Percentiles rank a stretch among this genome's conserved stretches.
These are phyloP conservation scores for Scomberomorus guttatus DNA, from an alignment of 2,797 vertebrate genomes.

Conservation along the genomic window DNA sequence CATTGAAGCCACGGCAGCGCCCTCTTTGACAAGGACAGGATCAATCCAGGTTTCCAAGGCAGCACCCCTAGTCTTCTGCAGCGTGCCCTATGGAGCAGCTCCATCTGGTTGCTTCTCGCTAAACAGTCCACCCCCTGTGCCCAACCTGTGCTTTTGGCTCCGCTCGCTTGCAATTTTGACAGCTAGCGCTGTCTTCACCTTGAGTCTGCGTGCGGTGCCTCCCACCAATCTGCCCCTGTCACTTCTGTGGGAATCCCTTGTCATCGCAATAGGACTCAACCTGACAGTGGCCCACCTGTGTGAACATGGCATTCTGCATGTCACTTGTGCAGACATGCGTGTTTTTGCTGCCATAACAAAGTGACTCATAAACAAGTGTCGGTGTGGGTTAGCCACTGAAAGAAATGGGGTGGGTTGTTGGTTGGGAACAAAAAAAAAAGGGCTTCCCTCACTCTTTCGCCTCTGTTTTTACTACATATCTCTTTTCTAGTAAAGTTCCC, in stretches of 20 bases:
- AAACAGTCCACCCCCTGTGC: constrained; percentile 53
- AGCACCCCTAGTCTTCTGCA: constrained; percentile 52
- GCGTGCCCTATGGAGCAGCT: constrained; percentile 61
- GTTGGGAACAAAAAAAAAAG: constrained; percentile 50
- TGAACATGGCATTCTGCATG: constrained; percentile 39
- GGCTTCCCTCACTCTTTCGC: constrained; percentile 36
- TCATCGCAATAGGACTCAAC: constrained; percentile 61
- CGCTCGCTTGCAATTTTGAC: constrained; percentile 49
- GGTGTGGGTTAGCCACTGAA: constrained; percentile 33
- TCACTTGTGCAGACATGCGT: constrained; percentile 24
- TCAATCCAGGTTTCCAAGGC: constrained; percentile 57
- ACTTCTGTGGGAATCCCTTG: constrained; percentile 72
- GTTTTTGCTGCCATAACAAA: constrained; percentile 45
- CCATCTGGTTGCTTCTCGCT: constrained; percentile 74
- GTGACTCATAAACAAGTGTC: constrained; percentile 61
- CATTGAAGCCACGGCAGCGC: constrained; percentile 39
- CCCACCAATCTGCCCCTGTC: constrained; percentile 74
- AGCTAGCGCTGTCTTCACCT: constrained; percentile 68
- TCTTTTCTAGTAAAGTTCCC: constrained; percentile 70
- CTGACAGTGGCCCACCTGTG: constrained; percentile 51
- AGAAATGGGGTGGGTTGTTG: constrained; percentile 45
- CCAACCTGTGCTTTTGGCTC: constrained; percentile 66
- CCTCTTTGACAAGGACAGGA: constrained; percentile 47
- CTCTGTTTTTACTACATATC: constrained; percentile 60
- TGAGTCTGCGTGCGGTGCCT: constrained; percentile 56